These are phyloP conservation scores for Xanthorhoe spadicearia DNA, from an alignment of 2,888 invertebrate species.

Conservation along the genomic window DNA sequence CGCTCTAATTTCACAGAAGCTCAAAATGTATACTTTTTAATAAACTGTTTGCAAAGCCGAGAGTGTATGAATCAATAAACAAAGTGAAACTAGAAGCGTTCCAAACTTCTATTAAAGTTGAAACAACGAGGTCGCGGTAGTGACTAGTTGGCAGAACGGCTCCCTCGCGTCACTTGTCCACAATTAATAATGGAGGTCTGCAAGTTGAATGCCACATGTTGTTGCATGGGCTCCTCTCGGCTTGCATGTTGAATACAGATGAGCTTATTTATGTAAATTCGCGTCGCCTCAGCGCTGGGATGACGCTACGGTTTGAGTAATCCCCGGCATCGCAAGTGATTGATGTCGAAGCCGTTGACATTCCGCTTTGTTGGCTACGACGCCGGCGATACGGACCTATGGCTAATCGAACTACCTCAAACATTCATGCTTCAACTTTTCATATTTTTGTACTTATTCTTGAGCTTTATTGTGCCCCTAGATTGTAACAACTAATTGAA, in stretches of 20 bases:
- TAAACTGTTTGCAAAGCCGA: constrained; percentile 44
- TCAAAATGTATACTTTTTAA: constrained; percentile 19
- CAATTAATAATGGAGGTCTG: constrained; percentile 82
- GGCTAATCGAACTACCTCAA: constrained; percentile 45
- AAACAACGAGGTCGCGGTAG: constrained; percentile 59
- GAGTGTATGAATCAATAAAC: constrained; percentile 62
- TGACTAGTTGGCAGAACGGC: constrained; percentile 52
- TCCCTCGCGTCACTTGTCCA: constrained; percentile 75
- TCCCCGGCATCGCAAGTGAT: constrained; percentile 76
- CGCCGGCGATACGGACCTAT: constrained; percentile 45
- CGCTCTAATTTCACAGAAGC: constrained; percentile 7
- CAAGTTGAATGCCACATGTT: constrained; percentile 81
- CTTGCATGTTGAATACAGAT: constrained; percentile 80
- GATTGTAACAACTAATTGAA: constrained; percentile 1
- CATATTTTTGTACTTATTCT: constrained; percentile 2
- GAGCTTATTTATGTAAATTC: constrained; percentile 82
- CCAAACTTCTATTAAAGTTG: constrained; percentile 68
- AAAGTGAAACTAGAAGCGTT: constrained; percentile 52
- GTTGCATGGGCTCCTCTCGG: constrained; percentile 75
- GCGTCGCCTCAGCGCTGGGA: constrained; percentile 65
- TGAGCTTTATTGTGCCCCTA: not conserved
- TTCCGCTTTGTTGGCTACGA: constrained; percentile 60
- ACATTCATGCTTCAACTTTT: constrained; percentile 12
- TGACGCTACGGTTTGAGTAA: constrained; percentile 72
- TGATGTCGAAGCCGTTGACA: constrained; percentile 73